Base-by-base conservation (phyloP, 2,797 vertebrate species). In the Mallotus villosus region DNA sequence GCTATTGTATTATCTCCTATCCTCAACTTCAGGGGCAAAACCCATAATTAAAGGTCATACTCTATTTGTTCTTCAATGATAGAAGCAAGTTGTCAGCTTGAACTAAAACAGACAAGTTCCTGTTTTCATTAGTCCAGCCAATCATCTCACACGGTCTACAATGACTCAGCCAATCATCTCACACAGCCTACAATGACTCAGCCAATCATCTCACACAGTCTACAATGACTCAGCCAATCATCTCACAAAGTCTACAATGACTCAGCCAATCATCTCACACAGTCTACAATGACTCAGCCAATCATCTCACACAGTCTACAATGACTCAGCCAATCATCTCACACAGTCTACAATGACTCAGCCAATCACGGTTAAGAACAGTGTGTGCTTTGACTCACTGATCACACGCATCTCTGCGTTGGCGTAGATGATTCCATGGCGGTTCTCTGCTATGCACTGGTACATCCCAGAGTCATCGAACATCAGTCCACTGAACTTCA, bases 391-490 rank as follows among this genome's bases (percentile, higher is more conserved):
- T 73, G 77, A 90, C 96, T 94, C 88, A 99, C 98, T 95, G 29
- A 97, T 92, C 76, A 99, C 95, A 73, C 95, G 95, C 83, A 99
- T 87, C 79, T 99, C 97, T 6, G 96, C 97, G 22, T 94, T 97
- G 84, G 97, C 95, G 69, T 95, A 96, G 86, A 99, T 95, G 78
- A 92, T 80, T 73, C 97, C 96, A 0, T 97, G 91, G 0, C 2
- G 76, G 78, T 97, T 99, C 85, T 97, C 95, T 16, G 96, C 97
- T 51, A 96, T 93, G 86, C 98, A 99, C 77, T 99, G 98, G 86
- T 98, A 99, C 96, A 99, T 97, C 78, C 95, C 97, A 0, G 95
- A 95, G 78, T 99, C 93, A 0, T 94, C 91, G 66, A 96, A 93
- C 2, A 88, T 94, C 90, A 99, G 85, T 0, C 89, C 86, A 68